A percentile compares a stretch with the other conserved stretches of the same genome.
phyloP scores from a whole-genome alignment of 2,113 vertebrate species.

The Paradoxurus hermaphroditus region DNA sequence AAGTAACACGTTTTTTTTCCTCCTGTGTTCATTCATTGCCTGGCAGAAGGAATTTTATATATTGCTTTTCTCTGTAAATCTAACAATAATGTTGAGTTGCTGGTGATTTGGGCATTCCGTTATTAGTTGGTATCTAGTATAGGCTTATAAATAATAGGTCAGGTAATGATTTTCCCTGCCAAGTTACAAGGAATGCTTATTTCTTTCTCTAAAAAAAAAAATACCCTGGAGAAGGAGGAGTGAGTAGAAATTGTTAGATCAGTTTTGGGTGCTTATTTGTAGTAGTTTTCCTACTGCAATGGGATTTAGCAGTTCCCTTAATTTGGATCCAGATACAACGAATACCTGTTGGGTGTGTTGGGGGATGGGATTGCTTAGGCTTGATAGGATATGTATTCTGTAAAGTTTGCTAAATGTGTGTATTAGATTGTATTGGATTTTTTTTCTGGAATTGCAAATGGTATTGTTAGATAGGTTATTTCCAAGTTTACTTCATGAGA shows the following conservation, averaged over 20 bases:
- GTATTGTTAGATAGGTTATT: constrained; percentile 4
- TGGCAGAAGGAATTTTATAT: constrained; percentile 34
- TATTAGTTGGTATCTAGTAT: not conserved
- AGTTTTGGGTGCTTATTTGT: constrained; percentile 27
- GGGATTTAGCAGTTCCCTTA: not conserved
- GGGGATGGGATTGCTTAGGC: not conserved
- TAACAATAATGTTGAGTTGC: not conserved
- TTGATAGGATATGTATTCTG: not conserved
- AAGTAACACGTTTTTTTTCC: constrained; percentile 38
- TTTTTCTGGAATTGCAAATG: not conserved
- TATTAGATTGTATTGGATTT: constrained; percentile 10
- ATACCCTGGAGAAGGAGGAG: not conserved
- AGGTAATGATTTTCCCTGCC: constrained; percentile 4
- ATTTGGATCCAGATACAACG: not conserved
- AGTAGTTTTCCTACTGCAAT: not conserved
- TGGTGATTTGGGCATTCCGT: constrained; percentile 33
- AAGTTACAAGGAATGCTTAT: not conserved
- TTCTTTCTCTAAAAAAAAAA: not conserved
- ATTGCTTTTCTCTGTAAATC: constrained; percentile 38
- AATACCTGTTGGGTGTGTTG: not conserved
- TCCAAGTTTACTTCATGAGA: constrained; percentile 28
- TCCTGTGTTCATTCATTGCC: constrained; percentile 30
- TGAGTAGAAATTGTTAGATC: constrained; percentile 11
- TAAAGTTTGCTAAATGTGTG: not conserved
- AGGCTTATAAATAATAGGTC: constrained; percentile 33